phyloP scores from a whole-genome alignment of 2,113 vertebrate species.

The Paraplagusia blochii region DNA sequence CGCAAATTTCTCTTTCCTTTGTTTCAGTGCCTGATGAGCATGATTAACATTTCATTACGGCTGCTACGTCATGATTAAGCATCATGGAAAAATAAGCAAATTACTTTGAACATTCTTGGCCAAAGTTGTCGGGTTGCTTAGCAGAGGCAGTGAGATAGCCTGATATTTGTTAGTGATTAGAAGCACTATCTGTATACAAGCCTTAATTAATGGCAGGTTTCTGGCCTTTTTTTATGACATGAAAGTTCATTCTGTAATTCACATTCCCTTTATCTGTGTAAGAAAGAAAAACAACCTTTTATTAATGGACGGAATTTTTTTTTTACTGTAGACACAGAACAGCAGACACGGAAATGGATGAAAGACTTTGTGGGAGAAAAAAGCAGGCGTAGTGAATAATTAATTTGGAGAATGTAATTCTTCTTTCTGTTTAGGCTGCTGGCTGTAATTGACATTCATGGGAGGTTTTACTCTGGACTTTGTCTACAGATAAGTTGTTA shows the following conservation, averaged over 20 bases:
- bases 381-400: slow-evolving; percentile 42
- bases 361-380: slow-evolving; percentile 9
- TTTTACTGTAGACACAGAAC: slow-evolving; percentile 29
- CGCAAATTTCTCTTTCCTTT: not conserved
- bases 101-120: slow-evolving; percentile 38
- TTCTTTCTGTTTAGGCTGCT: slow-evolving; percentile 39
- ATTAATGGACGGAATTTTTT: slow-evolving; percentile 47
- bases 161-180: slow-evolving; percentile 71
- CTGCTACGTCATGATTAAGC: slow-evolving; percentile 34
- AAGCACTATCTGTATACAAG: slow-evolving; percentile 56
- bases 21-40: slow-evolving; percentile 25
- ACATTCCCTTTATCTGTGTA: slow-evolving; percentile 68
- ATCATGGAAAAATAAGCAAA: slow-evolving; percentile 59
- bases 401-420: slow-evolving; percentile 30
- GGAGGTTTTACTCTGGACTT: slow-evolving; percentile 33
- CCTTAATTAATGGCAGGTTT: slow-evolving; percentile 76
- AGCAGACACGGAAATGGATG: slow-evolving; percentile 40
- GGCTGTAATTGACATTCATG: slow-evolving; percentile 40
- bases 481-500: slow-evolving; percentile 25
- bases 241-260: slow-evolving; percentile 69
- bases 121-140: slow-evolving; percentile 41
- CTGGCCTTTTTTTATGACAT: slow-evolving; percentile 69
- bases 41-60: slow-evolving; percentile 8
- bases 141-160: slow-evolving; percentile 45
- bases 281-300: slow-evolving; percentile 61